phyloP scores from a whole-genome alignment of 2,888 invertebrate genomes.

The Tribolium freemani region DNA sequence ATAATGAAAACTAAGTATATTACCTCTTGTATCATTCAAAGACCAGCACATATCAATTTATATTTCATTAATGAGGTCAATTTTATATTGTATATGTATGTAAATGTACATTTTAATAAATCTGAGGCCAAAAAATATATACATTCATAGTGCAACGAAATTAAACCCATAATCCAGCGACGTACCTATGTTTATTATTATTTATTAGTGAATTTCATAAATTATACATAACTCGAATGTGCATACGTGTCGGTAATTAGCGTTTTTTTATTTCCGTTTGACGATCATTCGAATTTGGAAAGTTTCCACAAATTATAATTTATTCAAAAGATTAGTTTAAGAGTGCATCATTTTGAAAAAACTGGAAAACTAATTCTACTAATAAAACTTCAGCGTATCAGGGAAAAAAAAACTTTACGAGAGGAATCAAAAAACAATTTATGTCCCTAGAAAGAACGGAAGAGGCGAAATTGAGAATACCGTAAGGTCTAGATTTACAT shows the following conservation, averaged over 20 bases:
- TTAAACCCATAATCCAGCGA: neutral
- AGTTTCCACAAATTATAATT: neutral
- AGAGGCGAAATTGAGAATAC: neutral
- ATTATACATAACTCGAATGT: neutral
- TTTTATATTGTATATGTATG: neutral
- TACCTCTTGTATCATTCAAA: no score
- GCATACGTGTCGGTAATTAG: neutral
- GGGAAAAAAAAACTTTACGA: neutral
- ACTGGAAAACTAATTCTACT: no score
- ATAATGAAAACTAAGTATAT: no score
- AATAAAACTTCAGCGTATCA: no score
- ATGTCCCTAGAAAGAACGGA: neutral
- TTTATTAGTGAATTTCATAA: neutral
- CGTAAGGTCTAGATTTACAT: neutral
- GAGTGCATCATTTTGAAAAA: no score
- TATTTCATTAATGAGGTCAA: no score
- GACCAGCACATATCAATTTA: no score
- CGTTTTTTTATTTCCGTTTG: neutral
- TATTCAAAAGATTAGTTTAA: no score
- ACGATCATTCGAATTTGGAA: neutral
- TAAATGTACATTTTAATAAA: neutral
- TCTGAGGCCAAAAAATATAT: neutral
- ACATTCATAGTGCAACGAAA: neutral
- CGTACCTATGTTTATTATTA: neutral
- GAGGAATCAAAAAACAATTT: neutral